Conservation (phyloP, 2,113 vertebrate species). For the Lipotes vexillifer region DNA sequence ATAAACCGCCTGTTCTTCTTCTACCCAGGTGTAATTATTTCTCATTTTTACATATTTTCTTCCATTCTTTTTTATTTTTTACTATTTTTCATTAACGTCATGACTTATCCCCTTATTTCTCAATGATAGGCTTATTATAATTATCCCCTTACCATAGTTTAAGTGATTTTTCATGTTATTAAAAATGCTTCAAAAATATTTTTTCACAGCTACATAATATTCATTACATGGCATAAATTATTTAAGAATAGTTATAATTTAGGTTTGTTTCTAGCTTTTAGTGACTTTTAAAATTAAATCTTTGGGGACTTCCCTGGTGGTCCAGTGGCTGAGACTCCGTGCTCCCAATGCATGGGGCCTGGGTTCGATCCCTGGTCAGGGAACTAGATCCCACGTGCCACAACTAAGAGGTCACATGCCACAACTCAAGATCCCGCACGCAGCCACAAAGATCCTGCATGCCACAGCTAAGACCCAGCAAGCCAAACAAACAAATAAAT, state of each 20-base stretch:
- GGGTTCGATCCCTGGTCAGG: too few relatives aligned
- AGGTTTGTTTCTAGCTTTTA: not conserved
- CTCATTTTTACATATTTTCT: not conserved
- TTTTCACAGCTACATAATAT: not conserved
- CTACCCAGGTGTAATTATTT: not conserved
- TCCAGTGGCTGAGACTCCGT: too few relatives aligned
- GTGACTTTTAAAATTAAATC: slow-evolving; percentile 6
- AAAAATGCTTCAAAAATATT: not conserved
- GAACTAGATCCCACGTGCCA: too few relatives aligned
- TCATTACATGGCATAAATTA: not conserved
- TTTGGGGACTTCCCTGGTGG: too few relatives aligned
- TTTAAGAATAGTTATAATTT: not conserved
- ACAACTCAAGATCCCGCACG: too few relatives aligned
- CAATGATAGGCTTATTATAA: not conserved
- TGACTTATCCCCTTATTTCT: not conserved
- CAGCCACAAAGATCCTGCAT: too few relatives aligned
- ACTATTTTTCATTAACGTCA: not conserved
- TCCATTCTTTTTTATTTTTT: not conserved
- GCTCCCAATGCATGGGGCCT: too few relatives aligned
- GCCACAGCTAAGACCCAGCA: too few relatives aligned
- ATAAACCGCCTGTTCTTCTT: not conserved
- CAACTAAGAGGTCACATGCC: too few relatives aligned
- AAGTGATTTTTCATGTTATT: not conserved
- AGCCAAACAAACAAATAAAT: too few relatives aligned
- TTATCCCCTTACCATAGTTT: not conserved